Base-by-base conservation (phyloP, 2,113 vertebrate species). In the Xiphias gladius region DNA sequence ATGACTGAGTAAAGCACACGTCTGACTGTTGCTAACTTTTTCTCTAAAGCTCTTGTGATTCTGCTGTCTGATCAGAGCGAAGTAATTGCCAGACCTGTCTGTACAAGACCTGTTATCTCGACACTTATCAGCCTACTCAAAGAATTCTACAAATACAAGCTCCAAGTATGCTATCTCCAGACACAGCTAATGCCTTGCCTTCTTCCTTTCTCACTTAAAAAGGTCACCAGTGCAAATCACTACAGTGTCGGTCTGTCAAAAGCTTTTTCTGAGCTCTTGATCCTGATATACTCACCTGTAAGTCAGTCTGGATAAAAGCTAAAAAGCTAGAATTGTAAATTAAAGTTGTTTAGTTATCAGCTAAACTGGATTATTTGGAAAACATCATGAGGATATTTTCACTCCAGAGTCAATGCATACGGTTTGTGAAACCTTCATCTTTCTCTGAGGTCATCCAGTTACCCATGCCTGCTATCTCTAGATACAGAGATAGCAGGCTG, bases 41-140 rank as follows among this genome's bases (percentile, higher is more conserved):
- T n/a, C 13, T 26, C 22, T 28, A 24, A 58, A 50, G 52, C 35
- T n/a, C 19, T 37, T 17, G 1, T 37, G 30, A 37, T 58, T 35
- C 43, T 82, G 41, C 48, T 5, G 59, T 66, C 16, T 67, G 32
- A 81, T 83, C 41, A 52, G 46, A 50, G 16, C 13, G n/a, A 70
- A 76, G 39, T 50, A 52, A 82, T n/a, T 74, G 64, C 24, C 77
- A 76, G 69, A 50, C 39, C 69, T 37, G 80, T 81, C 73, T 55
- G 32, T 73, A 26, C 63, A 58, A 71, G 78, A 61, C 32, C 43
- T 58, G 26, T 22, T 73, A 73, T 86, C 79, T 75, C 0, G 0
- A 67, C 46, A 59, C 64, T 84, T 70, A 84, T 83, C 78, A 46
- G 22, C 46, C 14, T n/a, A 28, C 61, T 80, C 24, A 37, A 22